These are phyloP conservation scores for Sebastes schlegelii DNA, from an alignment of 2,113 vertebrate species.

Conservation along the genomic window DNA sequence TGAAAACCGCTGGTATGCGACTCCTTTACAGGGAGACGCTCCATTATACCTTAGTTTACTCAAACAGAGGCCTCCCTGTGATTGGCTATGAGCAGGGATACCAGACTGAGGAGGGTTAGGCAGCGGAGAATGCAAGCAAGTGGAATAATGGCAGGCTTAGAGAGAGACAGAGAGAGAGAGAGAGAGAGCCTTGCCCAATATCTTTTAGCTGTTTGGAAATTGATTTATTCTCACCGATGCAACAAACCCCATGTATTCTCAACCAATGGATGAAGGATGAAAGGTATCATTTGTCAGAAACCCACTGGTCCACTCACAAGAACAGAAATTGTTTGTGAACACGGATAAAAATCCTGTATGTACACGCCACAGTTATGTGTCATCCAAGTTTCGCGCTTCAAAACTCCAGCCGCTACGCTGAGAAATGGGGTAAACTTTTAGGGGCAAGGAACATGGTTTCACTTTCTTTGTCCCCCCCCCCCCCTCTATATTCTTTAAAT, in stretches of 20 bases:
- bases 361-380: conserved; percentile 75
- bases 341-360: conserved; percentile 76
- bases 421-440: conserved; percentile 63
- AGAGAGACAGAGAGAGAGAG: conserved; percentile 48
- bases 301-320: conserved; percentile 79
- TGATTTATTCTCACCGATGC: conserved; percentile 79
- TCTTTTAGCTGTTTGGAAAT: conserved; percentile 80
- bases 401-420: conserved; percentile 50
- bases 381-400: conserved; percentile 60
- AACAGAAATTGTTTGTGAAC: conserved; percentile 81
- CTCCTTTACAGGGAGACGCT: conserved; percentile 67
- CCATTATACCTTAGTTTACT: conserved; percentile 76
- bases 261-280: conserved; percentile 81
- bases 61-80: conserved; percentile 62
- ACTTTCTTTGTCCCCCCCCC: conserved; percentile 13
- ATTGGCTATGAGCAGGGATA: conserved; percentile 62
- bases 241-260: conserved; percentile 80
- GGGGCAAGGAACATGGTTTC: conserved; percentile 34
- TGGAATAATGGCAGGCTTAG: conserved; percentile 77
- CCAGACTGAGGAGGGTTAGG: conserved; percentile 64
- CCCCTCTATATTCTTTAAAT: conserved; percentile 60
- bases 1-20: conserved; percentile 69
- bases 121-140: conserved; percentile 65
- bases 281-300: conserved; percentile 84
- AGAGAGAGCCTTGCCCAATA: conserved; percentile 74